Evolutionary conservation across 1,140 invertebrate genomes (phyloP).

Genomic region (Zeugodacus cucurbitae): DNA sequence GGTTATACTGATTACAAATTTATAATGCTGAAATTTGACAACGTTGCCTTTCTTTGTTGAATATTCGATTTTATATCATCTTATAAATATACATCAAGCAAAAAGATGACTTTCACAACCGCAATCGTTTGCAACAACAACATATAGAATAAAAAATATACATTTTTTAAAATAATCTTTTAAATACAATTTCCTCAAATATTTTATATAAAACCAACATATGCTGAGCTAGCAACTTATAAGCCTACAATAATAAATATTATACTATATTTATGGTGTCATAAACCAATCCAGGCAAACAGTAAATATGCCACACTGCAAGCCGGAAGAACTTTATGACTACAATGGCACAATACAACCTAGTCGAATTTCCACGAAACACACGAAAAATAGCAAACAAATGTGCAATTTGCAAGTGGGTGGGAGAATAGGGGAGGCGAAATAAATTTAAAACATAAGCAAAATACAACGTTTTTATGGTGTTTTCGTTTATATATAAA

Average conservation of each 20-base stretch:
- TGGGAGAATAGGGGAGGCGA: neutral
- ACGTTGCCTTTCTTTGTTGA: neutral
- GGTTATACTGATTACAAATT: no score
- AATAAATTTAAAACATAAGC: conserved; percentile 7
- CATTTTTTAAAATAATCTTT: no score
- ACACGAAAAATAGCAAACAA: neutral
- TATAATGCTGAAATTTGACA: neutral
- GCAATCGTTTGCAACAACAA: no score
- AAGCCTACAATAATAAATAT: neutral
- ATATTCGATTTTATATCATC: no score
- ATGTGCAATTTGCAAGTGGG: neutral
- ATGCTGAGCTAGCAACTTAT: neutral
- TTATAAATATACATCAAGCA: no score
- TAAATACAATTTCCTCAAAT: neutral
- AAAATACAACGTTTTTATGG: neutral
- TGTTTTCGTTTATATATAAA: neutral
- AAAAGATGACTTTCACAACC: no score
- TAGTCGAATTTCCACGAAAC: neutral
- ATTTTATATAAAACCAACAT: neutral
- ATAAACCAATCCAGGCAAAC: neutral
- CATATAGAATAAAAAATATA: no score
- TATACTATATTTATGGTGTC: neutral
- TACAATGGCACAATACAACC: conserved; percentile 5
- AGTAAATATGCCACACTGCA: neutral
- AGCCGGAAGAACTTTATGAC: conserved; percentile 10